phyloP scores from a whole-genome alignment of 2,888 invertebrate species.

The Xanthia togata region DNA sequence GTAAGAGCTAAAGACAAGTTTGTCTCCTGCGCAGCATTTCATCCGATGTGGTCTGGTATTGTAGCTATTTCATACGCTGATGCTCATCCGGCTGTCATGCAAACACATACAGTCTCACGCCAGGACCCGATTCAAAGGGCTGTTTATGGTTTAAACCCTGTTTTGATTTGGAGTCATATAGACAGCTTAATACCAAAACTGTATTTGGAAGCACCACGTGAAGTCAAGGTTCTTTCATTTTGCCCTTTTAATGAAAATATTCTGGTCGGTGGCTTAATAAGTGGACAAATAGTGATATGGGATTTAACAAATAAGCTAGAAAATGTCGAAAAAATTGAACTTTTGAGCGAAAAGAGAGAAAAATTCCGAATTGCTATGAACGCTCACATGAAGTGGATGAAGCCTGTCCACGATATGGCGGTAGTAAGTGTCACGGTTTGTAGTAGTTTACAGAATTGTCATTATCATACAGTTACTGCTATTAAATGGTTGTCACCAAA shows the following conservation, averaged over 20 bases:
- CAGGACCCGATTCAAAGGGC: conserved; percentile 89
- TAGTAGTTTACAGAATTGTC: conserved; percentile 91
- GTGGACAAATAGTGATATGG: conserved; percentile 94
- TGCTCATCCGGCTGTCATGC: conserved; percentile 87
- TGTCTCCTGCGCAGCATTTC: conserved; percentile 92
- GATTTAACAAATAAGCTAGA: conserved; percentile 92
- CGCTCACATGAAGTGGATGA: conserved; percentile 93
- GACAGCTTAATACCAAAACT: conserved; percentile 93
- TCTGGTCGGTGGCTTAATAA: conserved; percentile 93
- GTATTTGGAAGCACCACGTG: conserved; percentile 92
- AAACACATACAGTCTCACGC: conserved; percentile 76
- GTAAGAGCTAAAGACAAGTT: conserved; percentile 92
- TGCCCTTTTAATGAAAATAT: conserved; percentile 93
- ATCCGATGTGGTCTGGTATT: conserved; percentile 93
- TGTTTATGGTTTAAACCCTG: conserved; percentile 91
- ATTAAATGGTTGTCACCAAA: conserved; percentile 93
- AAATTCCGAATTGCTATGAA: conserved; percentile 91
- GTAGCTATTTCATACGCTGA: conserved; percentile 92
- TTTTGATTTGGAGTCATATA: conserved; percentile 94
- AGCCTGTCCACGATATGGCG: conserved; percentile 90
- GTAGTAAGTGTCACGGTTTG: conserved; percentile 91
- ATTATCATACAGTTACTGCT: conserved; percentile 90
- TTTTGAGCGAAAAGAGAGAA: conserved; percentile 91
- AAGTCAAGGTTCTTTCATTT: conserved; percentile 92
- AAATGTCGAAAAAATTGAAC: conserved; percentile 91